phyloP scores from a whole-genome alignment of 2,797 vertebrate species.

The Urosaurus nigricauda region DNA sequence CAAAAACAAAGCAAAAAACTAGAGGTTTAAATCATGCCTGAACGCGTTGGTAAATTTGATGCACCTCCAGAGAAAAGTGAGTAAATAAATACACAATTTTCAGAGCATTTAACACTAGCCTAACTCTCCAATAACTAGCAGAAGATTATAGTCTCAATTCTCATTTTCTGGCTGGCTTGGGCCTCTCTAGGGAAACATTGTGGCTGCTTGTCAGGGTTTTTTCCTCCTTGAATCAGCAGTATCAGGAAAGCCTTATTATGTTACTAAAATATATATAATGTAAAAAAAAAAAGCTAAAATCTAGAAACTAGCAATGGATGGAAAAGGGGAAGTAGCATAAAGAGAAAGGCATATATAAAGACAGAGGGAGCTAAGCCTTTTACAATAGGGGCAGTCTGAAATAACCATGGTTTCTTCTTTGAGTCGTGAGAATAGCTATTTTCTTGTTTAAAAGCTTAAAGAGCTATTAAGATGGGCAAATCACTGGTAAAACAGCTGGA shows the following conservation, averaged over 20 bases:
- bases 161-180: constrained; percentile 66
- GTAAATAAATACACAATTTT: constrained; percentile 62
- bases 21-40: constrained; percentile 45
- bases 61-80: constrained; percentile 28
- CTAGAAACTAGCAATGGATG: constrained; percentile 63
- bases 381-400: constrained; percentile 77
- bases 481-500: constrained; percentile 86
- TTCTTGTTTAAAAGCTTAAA: constrained; percentile 85
- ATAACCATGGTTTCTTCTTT: constrained; percentile 76
- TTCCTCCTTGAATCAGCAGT: constrained; percentile 42
- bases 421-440: constrained; percentile 82
- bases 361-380: constrained; percentile 73
- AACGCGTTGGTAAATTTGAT: constrained; percentile 20
- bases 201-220: constrained; percentile 51
- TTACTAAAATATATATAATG: constrained; percentile 66
- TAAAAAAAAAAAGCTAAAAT: constrained; percentile 65
- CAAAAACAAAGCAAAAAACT: constrained; percentile 37
- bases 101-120: constrained; percentile 54
- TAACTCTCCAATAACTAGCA: constrained; percentile 49
- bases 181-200: constrained; percentile 58
- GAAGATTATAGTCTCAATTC: constrained; percentile 55
- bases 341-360: constrained; percentile 71
- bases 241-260: constrained; percentile 57
- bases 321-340: constrained; percentile 75
- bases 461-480: constrained; percentile 85